These are phyloP conservation scores for Tachyglossus aculeatus DNA, from an alignment of 2,797 vertebrate species.

Conservation along the genomic window DNA sequence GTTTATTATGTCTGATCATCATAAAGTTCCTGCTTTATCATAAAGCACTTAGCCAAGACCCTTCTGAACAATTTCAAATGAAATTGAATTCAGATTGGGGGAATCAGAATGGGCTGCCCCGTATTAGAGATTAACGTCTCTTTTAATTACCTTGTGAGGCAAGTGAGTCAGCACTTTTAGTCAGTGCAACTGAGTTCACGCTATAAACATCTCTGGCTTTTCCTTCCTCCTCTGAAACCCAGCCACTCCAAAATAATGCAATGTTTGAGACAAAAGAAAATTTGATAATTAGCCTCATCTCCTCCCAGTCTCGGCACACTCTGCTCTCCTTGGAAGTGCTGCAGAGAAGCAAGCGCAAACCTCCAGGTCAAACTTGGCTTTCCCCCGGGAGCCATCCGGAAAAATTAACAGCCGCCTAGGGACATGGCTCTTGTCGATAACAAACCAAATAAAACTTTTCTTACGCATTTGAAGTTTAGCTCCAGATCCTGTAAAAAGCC, in stretches of 20 bases:
- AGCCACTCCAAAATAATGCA: constrained; percentile 15
- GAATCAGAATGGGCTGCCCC: constrained; percentile 41
- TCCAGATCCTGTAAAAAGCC: background rate
- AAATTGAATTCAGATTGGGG: constrained; percentile 52
- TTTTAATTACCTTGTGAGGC: constrained; percentile 50
- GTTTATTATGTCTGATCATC: no score
- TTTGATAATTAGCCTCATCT: constrained; percentile 7
- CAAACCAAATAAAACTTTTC: constrained; percentile 54
- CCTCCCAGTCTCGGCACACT: constrained; percentile 15
- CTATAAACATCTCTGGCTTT: constrained; percentile 45
- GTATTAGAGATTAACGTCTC: constrained; percentile 56
- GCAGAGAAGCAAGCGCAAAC: constrained; percentile 9
- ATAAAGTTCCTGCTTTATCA: no score
- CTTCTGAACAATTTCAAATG: constrained; percentile 23
- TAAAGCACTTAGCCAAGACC: constrained; percentile 39
- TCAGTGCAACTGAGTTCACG: constrained; percentile 29
- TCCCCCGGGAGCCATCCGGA: constrained; percentile 48
- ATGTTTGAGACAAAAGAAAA: constrained; percentile 22
- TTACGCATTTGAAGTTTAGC: constrained; percentile 36
- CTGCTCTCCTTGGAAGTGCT: constrained; percentile 12
- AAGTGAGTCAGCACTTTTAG: constrained; percentile 51
- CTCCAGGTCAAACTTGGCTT: constrained; percentile 11
- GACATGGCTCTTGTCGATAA: constrained; percentile 57
- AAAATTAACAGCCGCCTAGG: constrained; percentile 48
- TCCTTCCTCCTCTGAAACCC: constrained; percentile 19